Conservation (phyloP, 2,888 invertebrate species). For the Nycteola revayana region DNA sequence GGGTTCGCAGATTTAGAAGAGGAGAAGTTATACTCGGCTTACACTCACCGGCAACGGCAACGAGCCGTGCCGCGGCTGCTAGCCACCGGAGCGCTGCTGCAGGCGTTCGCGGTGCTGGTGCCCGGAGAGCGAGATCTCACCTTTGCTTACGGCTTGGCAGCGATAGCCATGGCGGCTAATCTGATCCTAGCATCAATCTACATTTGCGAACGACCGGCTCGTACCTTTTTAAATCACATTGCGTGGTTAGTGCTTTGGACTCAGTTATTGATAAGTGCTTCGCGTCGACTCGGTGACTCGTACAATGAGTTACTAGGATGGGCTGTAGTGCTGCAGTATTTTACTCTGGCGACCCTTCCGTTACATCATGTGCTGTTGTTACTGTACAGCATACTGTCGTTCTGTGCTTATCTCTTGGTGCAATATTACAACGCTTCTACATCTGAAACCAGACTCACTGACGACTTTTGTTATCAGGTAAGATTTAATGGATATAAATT, state of each 20-base stretch:
- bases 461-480: conserved; percentile 67
- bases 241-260: conserved; percentile 84
- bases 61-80: conserved; percentile 64
- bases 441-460: conserved; percentile 53
- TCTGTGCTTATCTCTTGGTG: conserved; percentile 53
- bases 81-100: conserved; percentile 57
- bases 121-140: conserved; percentile 63
- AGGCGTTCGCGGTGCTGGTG: conserved; percentile 58
- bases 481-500: neutral
- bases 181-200: conserved; percentile 48
- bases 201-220: conserved; percentile 40
- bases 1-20: conserved; percentile 61
- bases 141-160: conserved; percentile 52
- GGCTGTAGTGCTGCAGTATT: conserved; percentile 88
- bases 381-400: conserved; percentile 55
- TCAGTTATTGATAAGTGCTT: conserved; percentile 60
- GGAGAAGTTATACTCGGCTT: conserved; percentile 64
- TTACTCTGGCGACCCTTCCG: conserved; percentile 88
- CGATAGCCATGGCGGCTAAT: conserved; percentile 47
- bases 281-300: conserved; percentile 74
- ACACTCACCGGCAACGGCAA: conserved; percentile 65
- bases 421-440: conserved; percentile 63
- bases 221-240: conserved; percentile 84
- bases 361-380: conserved; percentile 67
- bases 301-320: conserved; percentile 87